These are phyloP conservation scores for Ophion ellenae DNA, from an alignment of 2,888 invertebrate genomes.

Conservation along the genomic window DNA sequence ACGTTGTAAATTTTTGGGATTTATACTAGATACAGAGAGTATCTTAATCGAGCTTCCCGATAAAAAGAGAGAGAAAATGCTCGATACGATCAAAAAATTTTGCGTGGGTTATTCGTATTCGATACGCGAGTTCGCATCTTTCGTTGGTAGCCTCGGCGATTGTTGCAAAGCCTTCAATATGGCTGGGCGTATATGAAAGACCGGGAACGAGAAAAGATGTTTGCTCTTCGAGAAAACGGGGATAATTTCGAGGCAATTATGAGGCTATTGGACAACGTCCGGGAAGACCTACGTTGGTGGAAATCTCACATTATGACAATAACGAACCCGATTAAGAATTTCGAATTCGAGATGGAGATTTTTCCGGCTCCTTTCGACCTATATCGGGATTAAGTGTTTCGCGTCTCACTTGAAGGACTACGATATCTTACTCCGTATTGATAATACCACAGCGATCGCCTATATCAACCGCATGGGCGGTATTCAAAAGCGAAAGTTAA, in stretches of 20 bases:
- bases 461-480: slow-evolving; percentile 58
- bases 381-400: slow-evolving; percentile 47
- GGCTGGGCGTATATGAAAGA: slow-evolving; percentile 27
- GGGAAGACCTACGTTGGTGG: slow-evolving; percentile 30
- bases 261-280: slow-evolving; percentile 3
- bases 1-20: slow-evolving; percentile 7
- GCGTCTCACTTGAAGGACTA: slow-evolving; percentile 31
- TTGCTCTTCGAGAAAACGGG: slow-evolving; percentile 12
- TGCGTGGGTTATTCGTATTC: background rate
- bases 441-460: slow-evolving; percentile 59
- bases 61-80: slow-evolving; percentile 28
- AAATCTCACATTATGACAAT: slow-evolving; percentile 15
- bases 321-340: slow-evolving; percentile 29
- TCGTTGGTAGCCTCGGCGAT: slow-evolving; percentile 18
- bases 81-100: slow-evolving; percentile 22
- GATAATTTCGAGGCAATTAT: slow-evolving; percentile 23
- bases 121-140: slow-evolving; percentile 36
- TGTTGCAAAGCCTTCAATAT: slow-evolving; percentile 42
- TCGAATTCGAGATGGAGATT: slow-evolving; percentile 24
- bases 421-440: slow-evolving; percentile 56
- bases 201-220: slow-evolving; percentile 21
- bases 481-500: slow-evolving; percentile 40
- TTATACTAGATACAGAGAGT: slow-evolving; percentile 23
- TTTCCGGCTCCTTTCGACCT: slow-evolving; percentile 17
- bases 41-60: slow-evolving; percentile 35